Base-by-base conservation (phyloP, 2,113 vertebrate genomes). In the Microtus richardsoni region DNA sequence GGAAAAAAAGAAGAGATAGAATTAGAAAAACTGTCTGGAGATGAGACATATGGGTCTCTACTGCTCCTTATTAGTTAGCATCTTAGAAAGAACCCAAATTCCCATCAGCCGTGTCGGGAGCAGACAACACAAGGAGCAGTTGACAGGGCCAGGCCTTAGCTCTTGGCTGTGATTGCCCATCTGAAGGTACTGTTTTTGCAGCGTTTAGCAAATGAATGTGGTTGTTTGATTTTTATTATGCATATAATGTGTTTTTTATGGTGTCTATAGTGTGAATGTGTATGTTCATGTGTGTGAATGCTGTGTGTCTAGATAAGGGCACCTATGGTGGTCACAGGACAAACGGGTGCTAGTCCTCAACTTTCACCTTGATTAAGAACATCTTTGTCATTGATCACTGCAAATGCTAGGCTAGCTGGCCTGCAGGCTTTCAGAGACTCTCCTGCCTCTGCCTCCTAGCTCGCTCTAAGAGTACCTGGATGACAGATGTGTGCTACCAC, bases 11-110 rank as follows among this genome's bases (percentile, higher is more conserved):
- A 84, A 91, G 36, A 89, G 21, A 13, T 68, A 22, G 39, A 14
- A 39, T n/a, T 60, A 85, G 22, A 85, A 84, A 74, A 66, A 70
- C 49, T 54, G 75, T 84, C 66, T 83, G 77, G 86, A 74, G 64
- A 85, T 39, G 7, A 68, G 66, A 54, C 66, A 30, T 75, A 54
- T 49, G 33, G 64, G 9, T 60, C 14, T 74, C 83, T 30, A 52
- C 5, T 82, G 7, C 62, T 87, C 93, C 75, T 96, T n/a, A 68
- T 87, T 95, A 84, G 62, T 74, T 1, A 89, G 14, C 33, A 93
- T 96, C 17, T 89, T 62, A 39, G n/a, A 52, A 96, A 62, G 30
- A 77, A 96, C 96, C 82, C 66, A 89, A 70, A 89, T 95, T 86
- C 79, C 91, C 13, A 79, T 58, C 79, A 33, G 44, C 89, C 7